phyloP scores from a whole-genome alignment of 1,140 invertebrate species.

The Drosophila asahinai region DNA sequence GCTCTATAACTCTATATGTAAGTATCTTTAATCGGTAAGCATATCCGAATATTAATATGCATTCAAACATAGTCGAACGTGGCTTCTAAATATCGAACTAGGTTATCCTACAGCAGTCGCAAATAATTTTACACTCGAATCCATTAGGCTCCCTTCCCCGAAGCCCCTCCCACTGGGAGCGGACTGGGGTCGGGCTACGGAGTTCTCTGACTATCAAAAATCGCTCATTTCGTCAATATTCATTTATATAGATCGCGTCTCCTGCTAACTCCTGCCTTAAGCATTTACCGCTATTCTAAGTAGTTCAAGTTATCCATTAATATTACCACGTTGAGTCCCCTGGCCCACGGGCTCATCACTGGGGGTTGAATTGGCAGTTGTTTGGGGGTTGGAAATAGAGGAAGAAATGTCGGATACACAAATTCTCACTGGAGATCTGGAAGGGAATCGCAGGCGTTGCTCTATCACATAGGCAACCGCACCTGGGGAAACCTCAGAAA shows the following conservation, averaged over 20 bases:
- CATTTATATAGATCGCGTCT: conserved; percentile 45
- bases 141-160: conserved; percentile 3
- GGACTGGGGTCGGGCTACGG: conserved; percentile 44
- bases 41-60: conserved; percentile 47
- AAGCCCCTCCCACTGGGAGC: conserved; percentile 18
- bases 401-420: conserved; percentile 29
- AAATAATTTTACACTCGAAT: conserved; percentile 75
- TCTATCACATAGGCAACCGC: conserved; percentile 57
- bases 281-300: conserved; percentile 67
- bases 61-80: conserved; percentile 71
- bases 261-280: conserved; percentile 58
- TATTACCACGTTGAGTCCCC: conserved; percentile 34
- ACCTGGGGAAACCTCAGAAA: conserved; percentile 24
- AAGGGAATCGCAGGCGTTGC: conserved; percentile 15
- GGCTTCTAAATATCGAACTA: conserved; percentile 50
- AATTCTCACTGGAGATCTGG: conserved; percentile 22
- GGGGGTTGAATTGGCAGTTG: conserved; percentile 29
- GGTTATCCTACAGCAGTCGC: conserved; percentile 77
- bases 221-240: conserved; percentile 64
- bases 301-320: conserved; percentile 67
- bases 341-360: conserved; percentile 15
- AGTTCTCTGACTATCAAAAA: conserved; percentile 73
- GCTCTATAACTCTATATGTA: conserved; percentile 54
- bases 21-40: conserved; percentile 50
- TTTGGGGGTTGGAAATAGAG: conserved; percentile 32